These are phyloP conservation scores for Leptobrachium ailaonicum DNA, from an alignment of 2,113 vertebrate species.

Conservation along the genomic window DNA sequence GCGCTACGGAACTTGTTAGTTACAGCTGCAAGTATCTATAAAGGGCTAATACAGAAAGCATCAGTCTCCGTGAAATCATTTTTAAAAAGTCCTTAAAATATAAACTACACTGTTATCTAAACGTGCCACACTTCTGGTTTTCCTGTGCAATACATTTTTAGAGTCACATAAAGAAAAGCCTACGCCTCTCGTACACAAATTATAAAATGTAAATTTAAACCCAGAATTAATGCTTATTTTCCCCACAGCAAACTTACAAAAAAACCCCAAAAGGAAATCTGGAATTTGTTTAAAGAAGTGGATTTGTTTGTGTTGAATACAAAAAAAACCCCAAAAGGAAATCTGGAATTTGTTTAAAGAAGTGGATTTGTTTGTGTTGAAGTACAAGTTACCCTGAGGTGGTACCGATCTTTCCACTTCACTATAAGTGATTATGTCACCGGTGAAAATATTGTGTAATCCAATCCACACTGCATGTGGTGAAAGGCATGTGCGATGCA, in stretches of 20 bases:
- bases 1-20: too few species aligned
- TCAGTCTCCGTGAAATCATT: too few species aligned
- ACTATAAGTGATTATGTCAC: slow-evolving; percentile 23
- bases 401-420: slow-evolving; percentile 7
- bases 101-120: too few species aligned
- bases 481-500: slow-evolving; percentile 40
- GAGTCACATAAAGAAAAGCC: too few species aligned
- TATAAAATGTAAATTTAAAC: not conserved
- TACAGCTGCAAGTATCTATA: too few species aligned
- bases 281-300: slow-evolving; percentile 9
- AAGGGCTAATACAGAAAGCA: too few species aligned
- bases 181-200: too few species aligned
- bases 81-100: too few species aligned
- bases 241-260: not conserved
- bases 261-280: not conserved
- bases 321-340: not conserved
- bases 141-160: too few species aligned
- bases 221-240: not conserved
- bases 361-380: not conserved
- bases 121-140: too few species aligned
- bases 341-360: slow-evolving; percentile 7
- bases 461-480: slow-evolving; percentile 22
- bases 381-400: not conserved
- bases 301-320: not conserved
- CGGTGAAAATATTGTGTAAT: slow-evolving; percentile 43